Evolutionary conservation across 2,113 vertebrate genomes (phyloP).

Genomic region (Sylvia atricapilla): DNA sequence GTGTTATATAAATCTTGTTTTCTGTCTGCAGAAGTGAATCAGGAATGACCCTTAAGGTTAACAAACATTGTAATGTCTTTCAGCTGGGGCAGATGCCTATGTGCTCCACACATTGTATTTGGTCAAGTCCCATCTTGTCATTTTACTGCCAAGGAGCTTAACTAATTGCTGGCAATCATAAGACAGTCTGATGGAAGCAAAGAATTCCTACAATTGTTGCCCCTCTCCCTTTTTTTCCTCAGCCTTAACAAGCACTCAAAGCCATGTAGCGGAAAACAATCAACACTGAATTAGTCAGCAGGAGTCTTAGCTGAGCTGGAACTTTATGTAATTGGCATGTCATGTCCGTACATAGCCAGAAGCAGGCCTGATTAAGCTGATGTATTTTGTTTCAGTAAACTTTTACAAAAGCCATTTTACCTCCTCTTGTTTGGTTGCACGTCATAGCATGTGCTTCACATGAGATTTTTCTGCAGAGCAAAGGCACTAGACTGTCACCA

Average conservation of each 20-base stretch:
- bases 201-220: slow-evolving; percentile 80
- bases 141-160: slow-evolving; percentile 87
- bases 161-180: slow-evolving; percentile 97
- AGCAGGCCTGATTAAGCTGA: slow-evolving; percentile 88
- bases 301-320: slow-evolving; percentile 87
- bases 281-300: slow-evolving; percentile 92
- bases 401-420: slow-evolving; percentile 79
- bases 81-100: slow-evolving; percentile 85
- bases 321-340: slow-evolving; percentile 94
- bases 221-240: slow-evolving; percentile 10
- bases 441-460: slow-evolving; percentile 58
- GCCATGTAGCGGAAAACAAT: slow-evolving; percentile 90
- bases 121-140: slow-evolving; percentile 89
- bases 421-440: slow-evolving; percentile 64
- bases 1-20: slow-evolving; percentile 98
- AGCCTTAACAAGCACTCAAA: slow-evolving; percentile 89
- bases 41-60: slow-evolving; percentile 93
- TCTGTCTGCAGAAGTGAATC: slow-evolving; percentile 96
- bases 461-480: slow-evolving; percentile 40
- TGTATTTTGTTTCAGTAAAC: slow-evolving; percentile 87
- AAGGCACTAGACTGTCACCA: neutral
- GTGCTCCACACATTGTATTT: slow-evolving; percentile 89
- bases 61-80: slow-evolving; percentile 98
- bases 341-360: slow-evolving; percentile 80
- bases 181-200: slow-evolving; percentile 82